phyloP scores from a whole-genome alignment of 1,140 invertebrate species.

The Drosophila eugracilis region DNA sequence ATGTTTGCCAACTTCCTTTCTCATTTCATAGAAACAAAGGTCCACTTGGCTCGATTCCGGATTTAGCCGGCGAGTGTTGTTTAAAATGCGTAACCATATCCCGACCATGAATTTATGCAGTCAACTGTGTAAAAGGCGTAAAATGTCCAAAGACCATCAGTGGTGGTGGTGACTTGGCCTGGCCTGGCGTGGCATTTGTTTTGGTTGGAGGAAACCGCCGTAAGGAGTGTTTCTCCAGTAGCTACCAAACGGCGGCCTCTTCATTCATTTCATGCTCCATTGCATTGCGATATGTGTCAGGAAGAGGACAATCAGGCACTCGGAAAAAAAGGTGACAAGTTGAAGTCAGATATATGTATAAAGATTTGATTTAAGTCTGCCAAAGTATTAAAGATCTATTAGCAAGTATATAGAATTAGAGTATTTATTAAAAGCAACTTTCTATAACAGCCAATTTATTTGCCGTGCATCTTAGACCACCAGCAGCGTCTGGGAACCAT shows the following conservation, averaged over 20 bases:
- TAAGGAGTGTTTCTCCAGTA: slow-evolving; percentile 6
- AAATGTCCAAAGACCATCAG: slow-evolving; percentile 58
- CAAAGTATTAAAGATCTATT: too few relatives aligned
- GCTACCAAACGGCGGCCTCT: slow-evolving; percentile 38
- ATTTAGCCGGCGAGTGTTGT: slow-evolving; percentile 40
- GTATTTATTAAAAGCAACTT: too few relatives aligned
- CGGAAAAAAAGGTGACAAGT: slow-evolving; percentile 2
- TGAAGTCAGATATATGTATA: not conserved
- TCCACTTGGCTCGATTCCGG: slow-evolving; percentile 17
- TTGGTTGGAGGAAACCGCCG: slow-evolving; percentile 35
- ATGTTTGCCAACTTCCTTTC: slow-evolving; percentile 37
- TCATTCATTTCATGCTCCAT: slow-evolving; percentile 77
- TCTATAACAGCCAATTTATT: not conserved
- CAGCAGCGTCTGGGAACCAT: slow-evolving; percentile 3
- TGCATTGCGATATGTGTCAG: slow-evolving; percentile 75
- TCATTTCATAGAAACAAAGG: slow-evolving; percentile 41
- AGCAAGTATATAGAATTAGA: too few relatives aligned
- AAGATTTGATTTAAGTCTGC: too few relatives aligned
- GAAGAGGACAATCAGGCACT: slow-evolving; percentile 63
- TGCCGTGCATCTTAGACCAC: not conserved
- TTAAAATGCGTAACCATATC: slow-evolving; percentile 74
- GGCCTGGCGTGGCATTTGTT: slow-evolving; percentile 25
- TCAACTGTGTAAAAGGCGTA: slow-evolving; percentile 78
- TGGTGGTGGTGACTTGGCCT: slow-evolving; percentile 4
- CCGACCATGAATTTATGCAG: slow-evolving; percentile 65